A percentile compares a stretch with the other conserved stretches of the same genome.
phyloP scores from a whole-genome alignment of 2,797 vertebrate genomes.

The Ceyx erithaca region DNA sequence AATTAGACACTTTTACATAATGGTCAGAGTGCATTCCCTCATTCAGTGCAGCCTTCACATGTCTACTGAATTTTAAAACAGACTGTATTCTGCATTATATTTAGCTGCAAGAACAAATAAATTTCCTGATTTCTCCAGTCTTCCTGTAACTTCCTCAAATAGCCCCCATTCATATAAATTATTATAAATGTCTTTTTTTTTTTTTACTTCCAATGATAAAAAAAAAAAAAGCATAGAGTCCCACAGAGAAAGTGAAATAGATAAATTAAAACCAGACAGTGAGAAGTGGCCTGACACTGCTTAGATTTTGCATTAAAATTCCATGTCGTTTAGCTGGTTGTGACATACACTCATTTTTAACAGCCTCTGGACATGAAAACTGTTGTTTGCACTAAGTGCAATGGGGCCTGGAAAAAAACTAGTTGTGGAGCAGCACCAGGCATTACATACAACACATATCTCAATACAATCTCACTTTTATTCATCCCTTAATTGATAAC shows the following conservation, averaged over 20 bases:
- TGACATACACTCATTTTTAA: background rate
- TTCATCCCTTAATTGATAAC: background rate
- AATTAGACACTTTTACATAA: constrained; percentile 45
- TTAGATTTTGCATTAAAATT: background rate
- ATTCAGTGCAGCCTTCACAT: background rate
- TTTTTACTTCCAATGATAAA: background rate
- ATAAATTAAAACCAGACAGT: background rate
- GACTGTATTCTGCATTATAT: background rate
- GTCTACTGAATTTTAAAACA: constrained; percentile 16
- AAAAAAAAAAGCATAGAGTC: background rate
- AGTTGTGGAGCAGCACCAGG: background rate
- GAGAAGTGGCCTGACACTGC: background rate
- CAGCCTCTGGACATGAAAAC: background rate
- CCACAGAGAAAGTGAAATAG: background rate
- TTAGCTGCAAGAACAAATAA: background rate
- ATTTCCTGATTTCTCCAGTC: background rate
- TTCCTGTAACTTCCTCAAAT: background rate
- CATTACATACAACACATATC: background rate
- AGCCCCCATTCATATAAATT: background rate
- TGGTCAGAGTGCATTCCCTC: background rate
- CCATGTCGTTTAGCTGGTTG: background rate
- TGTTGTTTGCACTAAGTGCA: background rate
- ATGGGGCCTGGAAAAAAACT: background rate
- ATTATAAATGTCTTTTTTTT: background rate
- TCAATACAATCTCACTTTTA: background rate